phyloP scores from a whole-genome alignment of 2,888 invertebrate genomes.

The Aquatica leii region DNA sequence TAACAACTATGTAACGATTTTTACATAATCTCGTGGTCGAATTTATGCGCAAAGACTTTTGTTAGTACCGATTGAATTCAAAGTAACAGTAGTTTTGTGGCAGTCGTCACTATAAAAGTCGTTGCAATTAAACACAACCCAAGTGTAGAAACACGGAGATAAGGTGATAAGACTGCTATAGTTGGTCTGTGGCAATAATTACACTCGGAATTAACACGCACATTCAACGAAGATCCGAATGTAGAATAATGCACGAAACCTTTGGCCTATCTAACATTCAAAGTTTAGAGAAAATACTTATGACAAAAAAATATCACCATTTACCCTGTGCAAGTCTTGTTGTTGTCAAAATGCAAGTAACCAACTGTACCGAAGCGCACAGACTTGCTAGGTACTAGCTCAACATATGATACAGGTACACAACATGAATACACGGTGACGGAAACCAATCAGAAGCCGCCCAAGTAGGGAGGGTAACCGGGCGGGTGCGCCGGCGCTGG shows the following conservation, averaged over 20 bases:
- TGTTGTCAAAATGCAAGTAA: conserved; percentile 62
- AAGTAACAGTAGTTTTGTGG: no score
- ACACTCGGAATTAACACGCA: conserved; percentile 54
- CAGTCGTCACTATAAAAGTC: no score
- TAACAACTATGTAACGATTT: no score
- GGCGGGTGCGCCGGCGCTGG: conserved; percentile 59
- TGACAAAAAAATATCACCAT: conserved; percentile 64
- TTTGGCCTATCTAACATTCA: conserved; percentile 63
- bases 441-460: conserved; percentile 62
- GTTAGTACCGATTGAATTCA: no score
- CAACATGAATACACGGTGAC: conserved; percentile 63
- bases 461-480: conserved; percentile 59
- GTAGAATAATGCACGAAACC: conserved; percentile 62
- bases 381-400: conserved; percentile 64
- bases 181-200: conserved; percentile 40
- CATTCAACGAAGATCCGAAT: conserved; percentile 58
- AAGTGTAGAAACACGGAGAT: conserved; percentile 2
- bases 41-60: no score
- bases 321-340: conserved; percentile 65
- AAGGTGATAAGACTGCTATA: conserved; percentile 33
- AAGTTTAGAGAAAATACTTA: conserved; percentile 63
- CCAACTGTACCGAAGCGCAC: conserved; percentile 62
- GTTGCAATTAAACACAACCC: no score
- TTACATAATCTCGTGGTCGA: no score
- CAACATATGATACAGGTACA: conserved; percentile 64